Evolutionary conservation across 2,797 vertebrate genomes (phyloP).

Genomic region (Naso thynnoides): DNA sequence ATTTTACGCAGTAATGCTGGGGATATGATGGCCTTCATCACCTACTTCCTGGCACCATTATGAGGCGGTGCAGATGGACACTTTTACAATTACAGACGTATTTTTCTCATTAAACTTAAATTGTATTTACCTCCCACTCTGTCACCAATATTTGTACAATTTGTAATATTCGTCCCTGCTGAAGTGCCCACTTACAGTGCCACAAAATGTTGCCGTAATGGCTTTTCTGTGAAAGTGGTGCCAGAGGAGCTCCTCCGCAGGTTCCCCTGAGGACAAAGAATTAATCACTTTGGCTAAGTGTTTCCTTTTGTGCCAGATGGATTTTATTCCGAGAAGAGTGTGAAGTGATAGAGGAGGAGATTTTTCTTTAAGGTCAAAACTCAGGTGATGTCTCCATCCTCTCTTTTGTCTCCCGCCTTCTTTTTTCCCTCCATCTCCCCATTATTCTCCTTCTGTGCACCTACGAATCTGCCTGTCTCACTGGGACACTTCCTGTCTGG

Average conservation of each 20-base stretch:
- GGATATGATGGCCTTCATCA: not conserved
- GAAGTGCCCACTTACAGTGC: conserved; percentile 47
- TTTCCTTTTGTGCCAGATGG: conserved; percentile 55
- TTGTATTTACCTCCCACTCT: conserved; percentile 29
- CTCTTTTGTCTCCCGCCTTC: conserved; percentile 11
- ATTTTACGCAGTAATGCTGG: not conserved
- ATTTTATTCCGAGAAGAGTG: conserved; percentile 54
- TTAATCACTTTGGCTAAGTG: conserved; percentile 45
- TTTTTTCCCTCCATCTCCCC: conserved; percentile 5
- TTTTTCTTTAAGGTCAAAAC: conserved; percentile 52
- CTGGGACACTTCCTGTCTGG: not conserved
- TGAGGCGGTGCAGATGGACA: not conserved
- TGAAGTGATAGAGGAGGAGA: conserved; percentile 40
- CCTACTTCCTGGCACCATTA: conserved; percentile 13
- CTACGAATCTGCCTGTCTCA: not conserved
- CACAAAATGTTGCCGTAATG: conserved; percentile 65
- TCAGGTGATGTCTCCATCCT: conserved; percentile 17
- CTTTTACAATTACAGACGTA: conserved; percentile 7
- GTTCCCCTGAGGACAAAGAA: conserved; percentile 50
- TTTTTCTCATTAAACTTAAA: conserved; percentile 48
- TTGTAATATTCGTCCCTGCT: conserved; percentile 38
- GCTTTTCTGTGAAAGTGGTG: conserved; percentile 54
- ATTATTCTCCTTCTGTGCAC: conserved; percentile 12
- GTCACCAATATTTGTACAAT: conserved; percentile 53
- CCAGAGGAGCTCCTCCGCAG: conserved; percentile 30